These are phyloP conservation scores for Ennomos quercinarius DNA, from an alignment of 2,888 invertebrate species.

Conservation along the genomic window DNA sequence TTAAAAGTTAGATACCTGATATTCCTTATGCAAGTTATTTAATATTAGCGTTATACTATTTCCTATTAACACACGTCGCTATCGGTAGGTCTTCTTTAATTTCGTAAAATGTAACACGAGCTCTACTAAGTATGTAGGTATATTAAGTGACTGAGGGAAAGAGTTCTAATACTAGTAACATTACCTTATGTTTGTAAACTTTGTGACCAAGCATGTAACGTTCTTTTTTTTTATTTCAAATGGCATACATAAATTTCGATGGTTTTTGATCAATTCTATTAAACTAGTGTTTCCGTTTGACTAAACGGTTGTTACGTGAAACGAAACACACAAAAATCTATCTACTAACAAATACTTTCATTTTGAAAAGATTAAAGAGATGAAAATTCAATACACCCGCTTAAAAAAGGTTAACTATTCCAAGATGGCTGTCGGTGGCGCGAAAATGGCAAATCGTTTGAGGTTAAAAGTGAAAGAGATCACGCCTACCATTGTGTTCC, in stretches of 20 bases:
- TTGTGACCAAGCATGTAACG: too few relatives aligned
- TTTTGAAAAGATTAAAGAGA: constrained; percentile 8
- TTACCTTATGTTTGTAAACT: too few relatives aligned
- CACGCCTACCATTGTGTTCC: constrained; percentile 66
- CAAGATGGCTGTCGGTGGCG: constrained; percentile 27
- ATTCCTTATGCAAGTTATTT: too few relatives aligned
- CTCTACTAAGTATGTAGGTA: constrained; percentile 1
- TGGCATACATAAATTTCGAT: too few relatives aligned
- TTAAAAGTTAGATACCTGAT: too few relatives aligned
- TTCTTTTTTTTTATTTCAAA: too few relatives aligned
- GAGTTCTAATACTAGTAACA: too few relatives aligned
- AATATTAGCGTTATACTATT: neutral
- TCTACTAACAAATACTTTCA: neutral
- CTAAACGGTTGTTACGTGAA: too few relatives aligned
- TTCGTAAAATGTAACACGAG: constrained; percentile 6
- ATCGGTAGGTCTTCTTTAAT: constrained; percentile 6
- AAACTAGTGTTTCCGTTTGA: too few relatives aligned
- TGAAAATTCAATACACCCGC: constrained; percentile 7
- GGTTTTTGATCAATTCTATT: too few relatives aligned
- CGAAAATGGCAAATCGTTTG: constrained; percentile 51
- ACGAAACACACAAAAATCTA: too few relatives aligned
- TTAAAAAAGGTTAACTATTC: constrained; percentile 29
- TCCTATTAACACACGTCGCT: neutral
- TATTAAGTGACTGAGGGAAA: neutral
- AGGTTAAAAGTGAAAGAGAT: constrained; percentile 79